Percentiles rank a stretch among this genome's conserved stretches.
Conservation (phyloP, 2,797 vertebrate genomes). For the Florisuga fusca region DNA sequence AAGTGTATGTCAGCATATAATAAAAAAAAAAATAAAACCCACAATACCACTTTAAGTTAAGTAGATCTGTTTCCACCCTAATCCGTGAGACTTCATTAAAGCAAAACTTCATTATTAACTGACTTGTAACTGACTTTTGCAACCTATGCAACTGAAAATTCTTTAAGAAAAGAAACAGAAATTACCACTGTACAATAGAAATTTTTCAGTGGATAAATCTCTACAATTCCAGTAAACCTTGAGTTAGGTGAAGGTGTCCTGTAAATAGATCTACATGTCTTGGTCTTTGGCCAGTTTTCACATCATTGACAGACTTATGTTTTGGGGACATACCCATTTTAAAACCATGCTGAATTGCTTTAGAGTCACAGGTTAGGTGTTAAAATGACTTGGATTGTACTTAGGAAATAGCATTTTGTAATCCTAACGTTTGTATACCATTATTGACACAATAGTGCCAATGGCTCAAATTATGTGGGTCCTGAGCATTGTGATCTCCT, state of each 20-base stretch:
- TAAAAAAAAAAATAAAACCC: background rate
- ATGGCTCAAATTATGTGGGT: background rate
- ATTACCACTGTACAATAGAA: background rate
- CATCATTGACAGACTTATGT: accelerated
- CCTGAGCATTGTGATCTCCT: accelerated
- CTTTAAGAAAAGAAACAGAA: background rate
- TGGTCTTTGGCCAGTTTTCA: background rate
- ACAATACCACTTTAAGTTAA: background rate
- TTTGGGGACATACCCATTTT: background rate
- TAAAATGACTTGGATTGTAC: background rate
- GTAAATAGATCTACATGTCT: accelerated
- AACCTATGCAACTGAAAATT: background rate
- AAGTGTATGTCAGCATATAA: background rate
- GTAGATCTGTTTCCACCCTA: background rate
- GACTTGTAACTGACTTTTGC: background rate
- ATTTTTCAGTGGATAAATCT: background rate
- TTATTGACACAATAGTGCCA: background rate
- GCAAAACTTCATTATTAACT: background rate
- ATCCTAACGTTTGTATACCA: background rate
- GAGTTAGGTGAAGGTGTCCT: background rate
- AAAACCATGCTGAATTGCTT: background rate
- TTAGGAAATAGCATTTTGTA: background rate
- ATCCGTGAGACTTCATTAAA: accelerated
- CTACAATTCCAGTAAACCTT: background rate
- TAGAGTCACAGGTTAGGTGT: background rate